Percentiles rank a stretch among this genome's conserved stretches.
Conservation (phyloP, 2,113 vertebrate genomes). For the Catharus fuscescens region DNA sequence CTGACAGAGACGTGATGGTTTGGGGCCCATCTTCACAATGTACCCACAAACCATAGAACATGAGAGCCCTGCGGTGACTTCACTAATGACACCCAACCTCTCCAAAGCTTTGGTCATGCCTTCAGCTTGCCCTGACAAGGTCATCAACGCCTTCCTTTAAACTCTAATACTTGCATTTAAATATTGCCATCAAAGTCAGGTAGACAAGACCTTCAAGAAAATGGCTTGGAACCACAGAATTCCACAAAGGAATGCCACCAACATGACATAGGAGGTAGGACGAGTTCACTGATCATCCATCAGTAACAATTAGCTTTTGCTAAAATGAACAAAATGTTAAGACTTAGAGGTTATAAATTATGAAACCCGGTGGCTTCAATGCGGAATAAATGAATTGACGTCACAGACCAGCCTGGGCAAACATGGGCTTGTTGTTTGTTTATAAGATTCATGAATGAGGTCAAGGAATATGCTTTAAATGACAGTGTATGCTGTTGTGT, state of each 20-base stretch:
- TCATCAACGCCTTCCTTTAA: neutral
- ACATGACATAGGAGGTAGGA: neutral
- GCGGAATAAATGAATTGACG: fast-evolving
- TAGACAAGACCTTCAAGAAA: too few species aligned
- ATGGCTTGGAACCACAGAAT: neutral
- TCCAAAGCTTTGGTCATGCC: neutral
- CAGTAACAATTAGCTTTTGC: neutral
- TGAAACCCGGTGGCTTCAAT: neutral
- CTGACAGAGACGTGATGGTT: neutral
- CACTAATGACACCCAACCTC: neutral
- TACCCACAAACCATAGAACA: neutral
- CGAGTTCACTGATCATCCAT: neutral
- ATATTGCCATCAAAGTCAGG: neutral
- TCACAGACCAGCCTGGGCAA: neutral
- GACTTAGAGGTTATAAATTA: neutral
- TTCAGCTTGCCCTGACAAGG: neutral
- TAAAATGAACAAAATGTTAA: neutral
- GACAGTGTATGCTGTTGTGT: fast-evolving
- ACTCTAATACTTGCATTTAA: neutral
- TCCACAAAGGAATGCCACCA: too few species aligned
- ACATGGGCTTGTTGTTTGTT: too few species aligned
- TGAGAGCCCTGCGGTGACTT: neutral
- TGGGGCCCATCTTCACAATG: neutral
- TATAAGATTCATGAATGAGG: neutral
- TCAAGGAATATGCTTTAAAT: neutral